phyloP scores from a whole-genome alignment of 1,140 invertebrate genomes.

The Nasonia longicornis region DNA sequence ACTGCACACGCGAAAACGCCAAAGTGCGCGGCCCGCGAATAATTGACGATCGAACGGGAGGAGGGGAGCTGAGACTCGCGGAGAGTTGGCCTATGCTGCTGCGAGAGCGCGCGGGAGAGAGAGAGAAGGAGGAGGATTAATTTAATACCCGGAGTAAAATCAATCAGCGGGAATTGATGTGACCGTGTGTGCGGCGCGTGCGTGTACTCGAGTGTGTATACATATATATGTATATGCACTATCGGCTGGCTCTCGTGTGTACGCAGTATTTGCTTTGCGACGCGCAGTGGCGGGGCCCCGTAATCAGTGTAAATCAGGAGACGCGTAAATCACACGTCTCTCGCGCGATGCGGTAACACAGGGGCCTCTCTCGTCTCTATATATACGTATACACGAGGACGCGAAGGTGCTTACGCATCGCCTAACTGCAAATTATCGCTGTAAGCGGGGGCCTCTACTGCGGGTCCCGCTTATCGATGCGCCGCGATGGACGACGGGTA shows the following conservation, averaged over 20 bases:
- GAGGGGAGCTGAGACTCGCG: not conserved
- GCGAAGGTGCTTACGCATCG: constrained; percentile 31
- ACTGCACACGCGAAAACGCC: constrained; percentile 17
- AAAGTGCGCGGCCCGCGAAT: constrained; percentile 35
- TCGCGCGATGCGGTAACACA: constrained; percentile 48
- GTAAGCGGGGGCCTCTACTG: not conserved
- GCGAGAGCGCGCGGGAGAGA: not conserved
- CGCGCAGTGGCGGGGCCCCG: constrained; percentile 58
- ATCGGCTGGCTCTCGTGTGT: constrained; percentile 8
- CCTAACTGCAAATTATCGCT: constrained; percentile 41
- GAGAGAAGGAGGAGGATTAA: constrained; percentile 55
- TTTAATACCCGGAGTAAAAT: constrained; percentile 66
- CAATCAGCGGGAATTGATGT: constrained; percentile 66
- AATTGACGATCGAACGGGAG: constrained; percentile 38
- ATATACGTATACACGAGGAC: not conserved
- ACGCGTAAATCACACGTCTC: constrained; percentile 68
- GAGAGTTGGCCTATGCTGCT: constrained; percentile 14
- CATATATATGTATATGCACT: not conserved
- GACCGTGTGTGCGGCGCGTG: constrained; percentile 40
- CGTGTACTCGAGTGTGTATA: constrained; percentile 27
- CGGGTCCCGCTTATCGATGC: constrained; percentile 28
- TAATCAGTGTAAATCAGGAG: constrained; percentile 70
- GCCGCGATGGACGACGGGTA: not conserved
- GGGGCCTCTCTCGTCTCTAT: not conserved
- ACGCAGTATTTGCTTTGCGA: constrained; percentile 64